Evolutionary conservation across 2,113 vertebrate genomes (phyloP).

Genomic region (Rhynchopsitta pachyrhyncha): DNA sequence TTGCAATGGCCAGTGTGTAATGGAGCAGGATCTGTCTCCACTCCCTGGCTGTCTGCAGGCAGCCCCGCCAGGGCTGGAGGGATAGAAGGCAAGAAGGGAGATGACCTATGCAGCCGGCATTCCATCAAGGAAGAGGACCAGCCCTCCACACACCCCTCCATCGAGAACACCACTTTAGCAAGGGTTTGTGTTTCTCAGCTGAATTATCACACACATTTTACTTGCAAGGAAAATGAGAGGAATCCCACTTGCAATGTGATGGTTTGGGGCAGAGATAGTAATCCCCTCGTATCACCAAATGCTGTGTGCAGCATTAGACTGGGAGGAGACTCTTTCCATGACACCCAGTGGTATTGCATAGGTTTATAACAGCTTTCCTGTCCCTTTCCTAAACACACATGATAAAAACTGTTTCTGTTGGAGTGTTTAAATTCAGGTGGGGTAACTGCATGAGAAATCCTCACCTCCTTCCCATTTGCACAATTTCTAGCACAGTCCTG

Average conservation of each 20-base stretch:
- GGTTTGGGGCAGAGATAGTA: background rate
- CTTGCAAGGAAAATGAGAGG: background rate
- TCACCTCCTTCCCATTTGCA: background rate
- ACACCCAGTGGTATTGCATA: accelerated
- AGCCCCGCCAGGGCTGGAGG: background rate
- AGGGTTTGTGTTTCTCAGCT: background rate
- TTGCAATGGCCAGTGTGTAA: background rate
- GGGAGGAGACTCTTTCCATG: accelerated
- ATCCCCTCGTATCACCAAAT: too few species aligned
- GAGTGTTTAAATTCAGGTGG: too few species aligned
- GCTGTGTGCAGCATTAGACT: accelerated
- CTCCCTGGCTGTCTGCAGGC: background rate
- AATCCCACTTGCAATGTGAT: accelerated
- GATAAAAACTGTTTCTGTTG: background rate
- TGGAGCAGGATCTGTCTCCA: background rate
- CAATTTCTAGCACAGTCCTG: background rate
- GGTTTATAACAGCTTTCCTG: background rate
- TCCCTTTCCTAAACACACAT: background rate
- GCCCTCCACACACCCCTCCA: background rate
- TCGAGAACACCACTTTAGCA: background rate
- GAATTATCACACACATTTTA: accelerated
- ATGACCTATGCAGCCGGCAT: background rate
- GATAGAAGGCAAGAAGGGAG: background rate
- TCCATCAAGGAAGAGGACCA: background rate
- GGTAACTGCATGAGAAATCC: background rate